Conservation (phyloP, 2,113 vertebrate species). For the Menura novaehollandiae region DNA sequence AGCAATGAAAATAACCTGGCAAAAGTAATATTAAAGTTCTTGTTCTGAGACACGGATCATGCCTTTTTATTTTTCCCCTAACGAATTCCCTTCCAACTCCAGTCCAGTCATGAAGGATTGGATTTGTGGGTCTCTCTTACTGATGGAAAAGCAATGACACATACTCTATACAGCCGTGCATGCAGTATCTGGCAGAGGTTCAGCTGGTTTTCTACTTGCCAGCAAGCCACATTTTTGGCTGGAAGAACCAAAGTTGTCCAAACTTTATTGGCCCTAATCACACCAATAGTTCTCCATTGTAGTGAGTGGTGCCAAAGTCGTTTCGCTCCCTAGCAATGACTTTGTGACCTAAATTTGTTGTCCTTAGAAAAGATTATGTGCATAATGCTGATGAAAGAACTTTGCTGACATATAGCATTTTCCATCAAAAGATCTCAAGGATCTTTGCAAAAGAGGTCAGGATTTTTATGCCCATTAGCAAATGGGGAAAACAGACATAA, state of each 20-base stretch:
- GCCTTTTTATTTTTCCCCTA: neutral
- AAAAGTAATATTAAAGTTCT: neutral
- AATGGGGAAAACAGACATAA: neutral
- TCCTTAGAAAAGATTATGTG: neutral
- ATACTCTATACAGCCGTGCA: slow-evolving; percentile 7
- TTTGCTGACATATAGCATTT: neutral
- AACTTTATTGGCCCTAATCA: neutral
- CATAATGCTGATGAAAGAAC: neutral
- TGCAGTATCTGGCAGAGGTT: neutral
- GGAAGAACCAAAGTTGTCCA: neutral
- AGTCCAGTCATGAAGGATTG: neutral
- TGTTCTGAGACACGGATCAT: neutral
- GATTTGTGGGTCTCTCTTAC: neutral
- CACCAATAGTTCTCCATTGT: neutral
- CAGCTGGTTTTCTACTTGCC: neutral
- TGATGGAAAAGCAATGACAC: neutral
- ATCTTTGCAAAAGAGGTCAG: neutral
- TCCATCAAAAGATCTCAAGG: neutral
- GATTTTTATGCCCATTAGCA: neutral
- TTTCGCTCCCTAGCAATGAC: neutral
- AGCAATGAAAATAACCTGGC: neutral
- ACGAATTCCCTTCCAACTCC: neutral
- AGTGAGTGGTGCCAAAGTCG: neutral
- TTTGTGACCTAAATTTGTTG: neutral
- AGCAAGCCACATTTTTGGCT: slow-evolving; percentile 1